These are phyloP conservation scores for Alfaro cultratus DNA, from an alignment of 2,797 vertebrate genomes.

Conservation along the genomic window DNA sequence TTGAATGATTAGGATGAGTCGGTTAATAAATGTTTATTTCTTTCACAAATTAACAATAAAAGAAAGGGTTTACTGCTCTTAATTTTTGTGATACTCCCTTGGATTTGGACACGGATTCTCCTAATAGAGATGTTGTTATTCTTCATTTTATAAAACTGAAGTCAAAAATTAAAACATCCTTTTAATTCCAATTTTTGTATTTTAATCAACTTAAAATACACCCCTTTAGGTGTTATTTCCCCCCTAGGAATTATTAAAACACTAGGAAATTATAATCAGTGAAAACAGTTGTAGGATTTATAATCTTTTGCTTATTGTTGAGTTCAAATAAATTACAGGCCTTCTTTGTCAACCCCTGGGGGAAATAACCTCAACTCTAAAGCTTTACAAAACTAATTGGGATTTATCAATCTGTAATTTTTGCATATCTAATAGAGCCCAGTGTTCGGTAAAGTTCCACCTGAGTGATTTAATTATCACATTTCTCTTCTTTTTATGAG, in stretches of 20 bases:
- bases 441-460: neutral
- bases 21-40: neutral
- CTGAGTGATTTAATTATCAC: conserved; percentile 1
- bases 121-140: neutral
- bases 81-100: neutral
- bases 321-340: neutral
- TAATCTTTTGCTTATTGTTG: neutral
- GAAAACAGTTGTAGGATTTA: neutral
- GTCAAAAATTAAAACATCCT: neutral
- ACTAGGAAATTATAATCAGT: neutral
- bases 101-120: neutral
- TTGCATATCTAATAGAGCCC: neutral
- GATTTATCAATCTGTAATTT: conserved; percentile 5
- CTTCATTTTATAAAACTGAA: neutral
- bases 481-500: neutral
- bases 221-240: neutral
- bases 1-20: neutral
- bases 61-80: neutral
- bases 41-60: neutral
- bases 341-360: neutral
- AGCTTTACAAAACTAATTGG: neutral
- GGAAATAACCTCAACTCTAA: neutral
- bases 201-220: neutral
- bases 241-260: neutral
- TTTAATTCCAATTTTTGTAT: neutral